Evolutionary conservation across 2,888 invertebrate genomes (phyloP).

Genomic region (Timema cristinae): DNA sequence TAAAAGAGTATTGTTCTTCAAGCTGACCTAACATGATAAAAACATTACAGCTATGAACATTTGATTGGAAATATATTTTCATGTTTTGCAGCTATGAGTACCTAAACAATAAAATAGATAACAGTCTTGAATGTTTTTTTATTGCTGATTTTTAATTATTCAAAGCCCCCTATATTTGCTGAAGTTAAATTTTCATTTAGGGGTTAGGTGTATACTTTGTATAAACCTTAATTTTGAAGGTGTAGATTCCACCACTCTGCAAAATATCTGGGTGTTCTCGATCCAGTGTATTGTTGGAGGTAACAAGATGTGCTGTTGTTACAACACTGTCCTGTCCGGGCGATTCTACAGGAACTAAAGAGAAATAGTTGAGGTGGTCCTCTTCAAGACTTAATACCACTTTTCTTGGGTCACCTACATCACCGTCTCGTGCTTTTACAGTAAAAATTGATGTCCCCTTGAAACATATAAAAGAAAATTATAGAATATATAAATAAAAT

Average conservation of each 20-base stretch:
- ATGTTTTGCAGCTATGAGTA: too few species aligned
- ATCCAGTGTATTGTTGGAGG: constrained; percentile 64
- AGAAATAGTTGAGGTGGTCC: constrained; percentile 65
- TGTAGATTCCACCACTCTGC: constrained; percentile 75
- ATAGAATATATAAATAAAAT: constrained; percentile 1
- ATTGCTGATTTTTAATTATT: too few species aligned
- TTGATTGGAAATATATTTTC: too few species aligned
- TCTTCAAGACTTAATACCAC: constrained; percentile 65
- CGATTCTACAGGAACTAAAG: constrained; percentile 46
- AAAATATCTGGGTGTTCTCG: constrained; percentile 69
- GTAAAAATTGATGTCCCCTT: constrained; percentile 63
- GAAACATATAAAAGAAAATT: constrained; percentile 31
- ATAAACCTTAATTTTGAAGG: constrained; percentile 58
- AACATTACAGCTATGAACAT: too few species aligned
- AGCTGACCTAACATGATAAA: too few species aligned
- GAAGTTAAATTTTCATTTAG: too few species aligned
- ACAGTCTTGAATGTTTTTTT: too few species aligned
- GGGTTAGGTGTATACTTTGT: too few species aligned
- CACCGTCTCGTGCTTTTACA: constrained; percentile 75
- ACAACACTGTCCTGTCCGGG: constrained; percentile 53
- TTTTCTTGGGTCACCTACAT: constrained; percentile 67
- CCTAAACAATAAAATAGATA: too few species aligned
- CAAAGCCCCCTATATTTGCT: too few species aligned
- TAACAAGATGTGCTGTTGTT: constrained; percentile 46
- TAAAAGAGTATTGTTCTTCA: too few species aligned